These are phyloP conservation scores for Elephantulus edwardii DNA, from an alignment of 2,113 vertebrate species.

Conservation along the genomic window DNA sequence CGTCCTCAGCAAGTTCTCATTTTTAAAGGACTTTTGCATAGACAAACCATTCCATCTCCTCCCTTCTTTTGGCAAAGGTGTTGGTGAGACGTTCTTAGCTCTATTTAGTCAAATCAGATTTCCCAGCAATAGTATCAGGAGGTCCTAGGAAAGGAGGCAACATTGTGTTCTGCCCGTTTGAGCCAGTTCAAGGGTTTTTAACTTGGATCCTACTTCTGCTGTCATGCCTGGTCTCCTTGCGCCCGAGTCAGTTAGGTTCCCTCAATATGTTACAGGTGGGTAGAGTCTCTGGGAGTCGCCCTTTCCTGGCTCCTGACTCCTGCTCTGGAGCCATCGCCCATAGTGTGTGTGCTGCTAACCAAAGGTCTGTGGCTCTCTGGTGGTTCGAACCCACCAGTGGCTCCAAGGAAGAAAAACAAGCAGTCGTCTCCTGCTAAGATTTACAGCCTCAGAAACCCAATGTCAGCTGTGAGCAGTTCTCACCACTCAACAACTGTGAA, in stretches of 20 bases:
- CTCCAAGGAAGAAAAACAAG: too few relatives aligned
- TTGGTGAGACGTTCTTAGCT: background rate
- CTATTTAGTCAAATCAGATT: background rate
- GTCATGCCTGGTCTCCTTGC: background rate
- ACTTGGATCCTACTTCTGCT: background rate
- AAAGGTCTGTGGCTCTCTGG: too few relatives aligned
- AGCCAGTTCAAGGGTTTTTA: background rate
- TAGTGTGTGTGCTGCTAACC: too few relatives aligned
- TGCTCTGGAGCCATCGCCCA: too few relatives aligned
- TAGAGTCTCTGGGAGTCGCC: background rate
- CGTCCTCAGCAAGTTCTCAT: background rate
- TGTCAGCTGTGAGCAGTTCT: too few relatives aligned
- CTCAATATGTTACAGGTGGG: background rate
- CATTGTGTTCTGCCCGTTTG: background rate
- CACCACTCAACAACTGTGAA: too few relatives aligned
- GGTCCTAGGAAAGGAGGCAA: background rate
- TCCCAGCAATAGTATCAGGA: background rate
- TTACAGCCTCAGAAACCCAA: too few relatives aligned
- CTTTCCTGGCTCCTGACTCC: background rate
- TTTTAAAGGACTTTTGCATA: background rate
- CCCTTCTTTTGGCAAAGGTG: background rate
- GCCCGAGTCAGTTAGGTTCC: background rate
- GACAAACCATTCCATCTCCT: background rate
- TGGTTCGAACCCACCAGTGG: too few relatives aligned
- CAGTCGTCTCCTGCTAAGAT: too few relatives aligned